phyloP scores from a whole-genome alignment of 2,797 vertebrate species.

The Cuniculus paca region DNA sequence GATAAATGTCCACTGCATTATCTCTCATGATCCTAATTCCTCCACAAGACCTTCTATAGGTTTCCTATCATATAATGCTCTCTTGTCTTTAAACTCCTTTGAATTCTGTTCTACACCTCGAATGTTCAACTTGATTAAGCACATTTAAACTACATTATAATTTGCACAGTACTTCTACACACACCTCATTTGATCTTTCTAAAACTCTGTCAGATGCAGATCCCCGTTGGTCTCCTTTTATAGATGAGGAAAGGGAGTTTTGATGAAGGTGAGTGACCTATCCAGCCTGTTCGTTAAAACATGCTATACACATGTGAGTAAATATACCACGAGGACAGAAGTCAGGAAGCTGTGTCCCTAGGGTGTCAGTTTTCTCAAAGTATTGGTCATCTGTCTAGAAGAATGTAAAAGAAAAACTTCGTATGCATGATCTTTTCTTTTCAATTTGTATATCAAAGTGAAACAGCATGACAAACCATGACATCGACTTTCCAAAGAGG shows the following conservation, averaged over 20 bases:
- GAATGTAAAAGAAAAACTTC: not conserved
- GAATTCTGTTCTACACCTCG: not conserved
- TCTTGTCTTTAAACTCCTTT: not conserved
- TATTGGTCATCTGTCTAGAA: not conserved
- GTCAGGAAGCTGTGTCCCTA: not conserved
- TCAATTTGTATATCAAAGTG: not conserved
- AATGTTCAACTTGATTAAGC: not conserved
- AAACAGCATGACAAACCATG: not conserved
- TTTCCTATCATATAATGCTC: not conserved
- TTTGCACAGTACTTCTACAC: not conserved
- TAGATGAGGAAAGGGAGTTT: not conserved
- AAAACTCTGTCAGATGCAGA: not conserved
- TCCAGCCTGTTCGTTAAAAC: not conserved
- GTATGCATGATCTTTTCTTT: not conserved
- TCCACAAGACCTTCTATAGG: not conserved
- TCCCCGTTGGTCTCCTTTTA: not conserved
- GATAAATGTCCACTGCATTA: not conserved
- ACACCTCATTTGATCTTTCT: not conserved
- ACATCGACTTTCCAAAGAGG: not conserved
- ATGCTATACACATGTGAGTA: not conserved
- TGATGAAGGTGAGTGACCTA: not conserved
- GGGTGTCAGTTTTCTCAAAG: not conserved
- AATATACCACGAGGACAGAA: not conserved
- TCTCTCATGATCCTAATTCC: not conserved
- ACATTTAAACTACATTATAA: constrained; percentile 10